Evolutionary conservation across 2,797 vertebrate species (phyloP), one percentile per base, ranked within the genome.

Genomic region (Hemitrygon akajei): DNA sequence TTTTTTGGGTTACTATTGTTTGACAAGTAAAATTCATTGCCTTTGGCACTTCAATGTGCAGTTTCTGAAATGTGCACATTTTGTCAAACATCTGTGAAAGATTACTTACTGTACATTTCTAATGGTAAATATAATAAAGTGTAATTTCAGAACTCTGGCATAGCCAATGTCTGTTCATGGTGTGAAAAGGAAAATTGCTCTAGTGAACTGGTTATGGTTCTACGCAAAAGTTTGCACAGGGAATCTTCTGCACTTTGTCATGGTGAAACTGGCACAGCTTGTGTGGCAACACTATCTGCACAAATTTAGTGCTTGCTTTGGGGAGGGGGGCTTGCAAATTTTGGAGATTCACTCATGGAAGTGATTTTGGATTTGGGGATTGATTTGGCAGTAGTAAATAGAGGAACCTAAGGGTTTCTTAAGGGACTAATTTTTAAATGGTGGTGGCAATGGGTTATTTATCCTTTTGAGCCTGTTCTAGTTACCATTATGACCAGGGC

Each of bases 81-180:
- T 93, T 93, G 73, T 93, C 71, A 76, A 76, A 76, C 40, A 75
- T 93, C 27, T 58, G 25, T 56, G 56, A 60, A 60, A 93, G 73
- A 93, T 93, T 37, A 73, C 34, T 93, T 93, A 73, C 91, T 93
- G 91, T 93, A 93, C 71, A 93, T 93, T 93, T 93, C 91, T 93
- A 93, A 93, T 93, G 91, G 91, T 93, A 47, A 75, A 93, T 93
- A 93, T 93, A 93, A 93, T 93, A 93, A 93, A 93, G 91, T 73
- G 89, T 73, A 93, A 76, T 93, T 93, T 93, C 91, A 76, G 91
- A 93, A 93, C 69, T 47, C 37, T 56, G 27, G 82, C 22, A 56
- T 16, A 75, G 71, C 40, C 2, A 2, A 56, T 40, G 30, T 76
- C 76, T 93, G 25, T 75, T 75, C 71, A 56, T 40, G 86, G 60